Conservation (phyloP, 2,797 vertebrate genomes). For the Lagocephalus sceleratus region DNA sequence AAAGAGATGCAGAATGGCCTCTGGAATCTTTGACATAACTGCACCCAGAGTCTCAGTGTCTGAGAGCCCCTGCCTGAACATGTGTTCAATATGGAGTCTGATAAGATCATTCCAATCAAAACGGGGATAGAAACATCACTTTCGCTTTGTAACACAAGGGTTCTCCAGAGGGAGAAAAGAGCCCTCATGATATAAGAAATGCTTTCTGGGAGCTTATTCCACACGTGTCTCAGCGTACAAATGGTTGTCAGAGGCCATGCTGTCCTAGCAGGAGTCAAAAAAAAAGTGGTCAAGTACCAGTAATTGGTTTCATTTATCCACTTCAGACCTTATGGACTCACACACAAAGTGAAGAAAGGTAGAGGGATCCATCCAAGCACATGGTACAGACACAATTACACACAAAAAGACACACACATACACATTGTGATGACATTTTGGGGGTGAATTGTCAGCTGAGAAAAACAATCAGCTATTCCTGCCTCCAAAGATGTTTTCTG, state of each 20-base stretch:
- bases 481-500: not conserved
- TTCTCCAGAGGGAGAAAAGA: constrained; percentile 14
- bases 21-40: not conserved
- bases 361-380: constrained; percentile 14
- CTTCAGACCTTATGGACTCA: constrained; percentile 40
- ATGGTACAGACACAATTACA: constrained; percentile 9
- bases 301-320: constrained; percentile 57
- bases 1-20: not conserved
- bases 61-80: not conserved
- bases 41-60: not conserved
- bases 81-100: not conserved
- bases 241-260: constrained; percentile 23
- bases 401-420: constrained; percentile 9
- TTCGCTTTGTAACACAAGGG: constrained; percentile 8
- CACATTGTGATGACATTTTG: not conserved
- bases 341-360: constrained; percentile 18
- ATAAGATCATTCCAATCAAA: constrained; percentile 3
- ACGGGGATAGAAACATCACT: not conserved
- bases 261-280: constrained; percentile 20
- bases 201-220: constrained; percentile 25
- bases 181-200: constrained; percentile 14
- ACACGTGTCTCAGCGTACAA: constrained; percentile 19
- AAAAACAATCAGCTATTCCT: not conserved
- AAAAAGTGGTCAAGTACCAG: constrained; percentile 31
- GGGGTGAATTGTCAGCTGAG: not conserved